Evolutionary conservation across 2,797 vertebrate genomes (phyloP).

Genomic region (Poliocrania exsul): DNA sequence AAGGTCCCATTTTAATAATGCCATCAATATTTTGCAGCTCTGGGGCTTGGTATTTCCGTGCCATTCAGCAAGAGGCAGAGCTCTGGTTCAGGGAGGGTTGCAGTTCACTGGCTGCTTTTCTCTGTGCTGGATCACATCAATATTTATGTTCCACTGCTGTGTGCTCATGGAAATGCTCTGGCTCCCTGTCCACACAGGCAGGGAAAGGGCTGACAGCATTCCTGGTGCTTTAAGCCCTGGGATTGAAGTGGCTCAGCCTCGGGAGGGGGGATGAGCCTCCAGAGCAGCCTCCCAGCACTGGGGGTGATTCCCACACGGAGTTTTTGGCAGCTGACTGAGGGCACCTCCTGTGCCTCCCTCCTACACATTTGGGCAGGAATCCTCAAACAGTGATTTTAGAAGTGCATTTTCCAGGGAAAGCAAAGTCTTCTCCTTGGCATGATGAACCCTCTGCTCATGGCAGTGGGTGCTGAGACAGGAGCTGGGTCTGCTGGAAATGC

Average conservation of each 20-base stretch:
- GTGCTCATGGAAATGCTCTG: background rate
- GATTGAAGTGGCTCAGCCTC: fast-evolving
- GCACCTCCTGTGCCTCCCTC: too few species aligned
- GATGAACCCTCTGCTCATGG: too few species aligned
- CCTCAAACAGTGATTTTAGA: too few species aligned
- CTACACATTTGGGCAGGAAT: too few species aligned
- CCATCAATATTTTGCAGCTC: background rate
- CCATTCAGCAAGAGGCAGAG: background rate
- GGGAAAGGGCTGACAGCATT: background rate
- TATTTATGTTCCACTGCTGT: background rate
- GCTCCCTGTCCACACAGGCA: fast-evolving
- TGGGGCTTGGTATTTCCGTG: background rate
- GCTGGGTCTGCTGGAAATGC: too few species aligned
- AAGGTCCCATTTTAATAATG: background rate
- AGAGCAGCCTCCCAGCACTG: fast-evolving
- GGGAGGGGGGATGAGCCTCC: fast-evolving
- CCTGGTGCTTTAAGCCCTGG: background rate
- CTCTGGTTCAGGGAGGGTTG: background rate
- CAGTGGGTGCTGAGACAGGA: too few species aligned
- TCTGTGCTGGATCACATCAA: background rate
- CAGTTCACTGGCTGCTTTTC: background rate
- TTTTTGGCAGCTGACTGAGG: too few species aligned
- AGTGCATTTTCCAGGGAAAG: too few species aligned
- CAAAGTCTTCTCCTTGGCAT: too few species aligned
- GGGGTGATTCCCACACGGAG: background rate